Percentiles rank a stretch among this genome's conserved stretches.
phyloP scores from a whole-genome alignment of 1,140 invertebrate genomes.

The Tribolium castaneum region DNA sequence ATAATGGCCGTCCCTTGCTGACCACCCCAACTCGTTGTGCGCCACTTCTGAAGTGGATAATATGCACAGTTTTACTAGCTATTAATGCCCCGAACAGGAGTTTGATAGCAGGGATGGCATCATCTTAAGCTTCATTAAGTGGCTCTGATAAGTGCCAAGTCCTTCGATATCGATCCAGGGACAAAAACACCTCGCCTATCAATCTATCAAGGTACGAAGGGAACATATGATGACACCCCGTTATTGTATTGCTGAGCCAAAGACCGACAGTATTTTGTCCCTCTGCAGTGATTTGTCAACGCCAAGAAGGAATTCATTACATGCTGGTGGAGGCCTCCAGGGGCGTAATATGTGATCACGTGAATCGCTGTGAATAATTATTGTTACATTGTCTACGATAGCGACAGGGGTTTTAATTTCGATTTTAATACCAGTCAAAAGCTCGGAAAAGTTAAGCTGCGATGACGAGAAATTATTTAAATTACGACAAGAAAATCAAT shows the following conservation, averaged over 20 bases:
- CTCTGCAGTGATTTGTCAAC: slow-evolving; percentile 57
- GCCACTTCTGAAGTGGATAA: slow-evolving; percentile 45
- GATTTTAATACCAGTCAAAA: slow-evolving; percentile 27
- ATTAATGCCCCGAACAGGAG: slow-evolving; percentile 40
- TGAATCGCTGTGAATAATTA: slow-evolving; percentile 46
- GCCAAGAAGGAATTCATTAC: slow-evolving; percentile 56
- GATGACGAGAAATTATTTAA: slow-evolving; percentile 14
- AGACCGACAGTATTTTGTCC: slow-evolving; percentile 52
- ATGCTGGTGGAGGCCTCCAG: slow-evolving; percentile 33
- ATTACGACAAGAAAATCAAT: slow-evolving; percentile 20
- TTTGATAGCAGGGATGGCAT: neutral
- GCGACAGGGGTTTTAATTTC: slow-evolving; percentile 19
- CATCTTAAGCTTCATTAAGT: slow-evolving; percentile 8
- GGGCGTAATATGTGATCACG: slow-evolving; percentile 48
- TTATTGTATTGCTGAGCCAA: slow-evolving; percentile 40
- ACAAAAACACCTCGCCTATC: neutral
- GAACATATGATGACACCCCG: slow-evolving; percentile 38
- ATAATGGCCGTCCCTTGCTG: slow-evolving; percentile 53
- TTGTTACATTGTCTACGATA: slow-evolving; percentile 26
- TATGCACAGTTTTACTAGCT: slow-evolving; percentile 46
- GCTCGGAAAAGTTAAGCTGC: slow-evolving; percentile 4
- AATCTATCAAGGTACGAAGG: slow-evolving; percentile 37
- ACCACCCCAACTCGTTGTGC: slow-evolving; percentile 45
- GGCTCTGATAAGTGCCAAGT: neutral
- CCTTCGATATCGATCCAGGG: neutral